Evolutionary conservation across 1,140 invertebrate species (phyloP).

Genomic region (Drosophila ohnishii): DNA sequence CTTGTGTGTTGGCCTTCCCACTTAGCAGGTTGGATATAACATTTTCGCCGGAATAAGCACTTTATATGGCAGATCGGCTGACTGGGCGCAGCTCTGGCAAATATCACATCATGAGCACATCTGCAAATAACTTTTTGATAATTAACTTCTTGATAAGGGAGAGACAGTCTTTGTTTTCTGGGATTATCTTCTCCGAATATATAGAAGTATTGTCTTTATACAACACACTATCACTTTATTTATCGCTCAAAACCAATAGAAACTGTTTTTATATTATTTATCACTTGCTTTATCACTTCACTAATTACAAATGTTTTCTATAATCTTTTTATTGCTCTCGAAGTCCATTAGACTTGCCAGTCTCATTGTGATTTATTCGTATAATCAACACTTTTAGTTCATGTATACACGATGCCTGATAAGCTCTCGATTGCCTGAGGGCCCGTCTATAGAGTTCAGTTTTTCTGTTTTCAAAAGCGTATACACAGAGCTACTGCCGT

Average conservation of each 20-base stretch:
- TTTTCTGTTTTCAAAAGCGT: not conserved
- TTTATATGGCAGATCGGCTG: conserved; percentile 41
- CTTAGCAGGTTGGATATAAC: conserved; percentile 31
- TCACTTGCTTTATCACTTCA: conserved; percentile 14
- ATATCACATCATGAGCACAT: conserved; percentile 59
- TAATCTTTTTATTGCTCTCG: conserved; percentile 26
- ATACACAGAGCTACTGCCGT: conserved; percentile 9
- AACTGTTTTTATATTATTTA: conserved; percentile 1
- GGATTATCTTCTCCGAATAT: not conserved
- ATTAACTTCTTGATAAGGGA: conserved; percentile 32
- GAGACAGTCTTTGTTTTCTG: conserved; percentile 8
- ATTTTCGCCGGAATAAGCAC: conserved; percentile 25
- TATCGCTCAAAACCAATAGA: not conserved
- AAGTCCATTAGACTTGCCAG: conserved; percentile 23
- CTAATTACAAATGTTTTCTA: conserved; percentile 24
- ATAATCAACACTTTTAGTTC: conserved; percentile 18
- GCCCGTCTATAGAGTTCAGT: conserved; percentile 8
- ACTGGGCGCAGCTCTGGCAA: conserved; percentile 49
- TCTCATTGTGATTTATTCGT: conserved; percentile 23
- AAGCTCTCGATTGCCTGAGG: conserved; percentile 21
- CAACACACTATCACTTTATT: too few species aligned
- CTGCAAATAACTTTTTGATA: conserved; percentile 54
- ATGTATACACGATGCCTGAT: conserved; percentile 36
- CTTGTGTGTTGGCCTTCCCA: conserved; percentile 22
- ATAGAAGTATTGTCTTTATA: not conserved